Conservation (phyloP, 2,113 vertebrate species). For the Asarcornis scutulata region DNA sequence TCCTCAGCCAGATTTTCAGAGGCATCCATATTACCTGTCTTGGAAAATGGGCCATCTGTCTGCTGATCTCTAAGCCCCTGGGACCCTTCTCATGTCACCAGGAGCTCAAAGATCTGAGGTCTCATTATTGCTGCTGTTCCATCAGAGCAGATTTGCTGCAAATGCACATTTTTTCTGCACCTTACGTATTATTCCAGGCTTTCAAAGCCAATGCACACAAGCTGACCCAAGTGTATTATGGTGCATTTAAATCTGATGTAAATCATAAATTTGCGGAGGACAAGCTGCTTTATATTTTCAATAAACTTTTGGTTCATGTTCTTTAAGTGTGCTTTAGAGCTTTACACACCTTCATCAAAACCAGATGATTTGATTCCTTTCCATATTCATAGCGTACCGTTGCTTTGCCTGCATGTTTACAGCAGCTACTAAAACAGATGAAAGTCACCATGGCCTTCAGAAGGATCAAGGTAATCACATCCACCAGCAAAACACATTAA, state of each 20-base stretch:
- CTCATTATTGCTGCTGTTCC: constrained; percentile 10
- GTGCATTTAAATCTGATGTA: constrained; percentile 30
- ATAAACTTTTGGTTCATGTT: constrained; percentile 31
- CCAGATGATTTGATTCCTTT: constrained; percentile 54
- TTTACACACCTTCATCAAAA: constrained; percentile 57
- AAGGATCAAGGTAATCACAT: neutral
- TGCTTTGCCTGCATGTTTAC: constrained; percentile 34
- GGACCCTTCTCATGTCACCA: constrained; percentile 18
- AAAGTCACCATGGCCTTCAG: constrained; percentile 33
- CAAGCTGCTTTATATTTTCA: constrained; percentile 58
- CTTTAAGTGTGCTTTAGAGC: constrained; percentile 31
- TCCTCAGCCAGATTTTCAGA: neutral
- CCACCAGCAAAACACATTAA: constrained; percentile 19
- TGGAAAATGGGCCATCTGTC: neutral
- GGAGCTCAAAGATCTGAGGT: constrained; percentile 25
- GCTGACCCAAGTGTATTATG: constrained; percentile 19
- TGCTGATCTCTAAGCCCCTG: neutral
- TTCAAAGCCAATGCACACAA: constrained; percentile 18
- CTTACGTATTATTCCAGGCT: constrained; percentile 3
- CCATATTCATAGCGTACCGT: neutral
- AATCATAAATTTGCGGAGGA: constrained; percentile 41
- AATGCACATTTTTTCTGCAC: constrained; percentile 15
- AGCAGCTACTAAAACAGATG: constrained; percentile 52
- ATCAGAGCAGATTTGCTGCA: constrained; percentile 6
- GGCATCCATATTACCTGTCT: neutral